A percentile compares a stretch with the other conserved stretches of the same genome.
phyloP scores from a whole-genome alignment of 2,113 vertebrate genomes.

The Otocyon megalotis region DNA sequence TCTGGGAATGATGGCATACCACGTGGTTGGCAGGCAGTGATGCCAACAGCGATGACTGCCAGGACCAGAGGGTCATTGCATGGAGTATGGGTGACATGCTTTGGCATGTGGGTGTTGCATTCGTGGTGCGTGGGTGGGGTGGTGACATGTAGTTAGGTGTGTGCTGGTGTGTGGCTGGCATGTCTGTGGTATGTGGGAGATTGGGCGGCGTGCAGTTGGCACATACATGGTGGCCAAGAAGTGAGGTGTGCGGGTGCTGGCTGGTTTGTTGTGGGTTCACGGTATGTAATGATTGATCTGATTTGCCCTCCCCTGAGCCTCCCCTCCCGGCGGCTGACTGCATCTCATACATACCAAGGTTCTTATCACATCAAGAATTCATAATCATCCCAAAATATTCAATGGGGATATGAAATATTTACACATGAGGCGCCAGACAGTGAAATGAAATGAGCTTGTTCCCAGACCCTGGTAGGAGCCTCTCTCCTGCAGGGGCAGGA shows the following conservation, averaged over 20 bases:
- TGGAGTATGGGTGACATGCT: neutral
- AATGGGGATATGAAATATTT: constrained; percentile 91
- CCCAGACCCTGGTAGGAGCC: constrained; percentile 50
- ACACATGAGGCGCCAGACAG: constrained; percentile 84
- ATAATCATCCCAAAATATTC: constrained; percentile 90
- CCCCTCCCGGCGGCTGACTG: constrained; percentile 80
- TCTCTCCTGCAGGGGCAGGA: constrained; percentile 9
- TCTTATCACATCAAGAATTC: constrained; percentile 90
- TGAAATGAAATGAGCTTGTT: constrained; percentile 78
- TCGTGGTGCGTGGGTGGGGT: neutral
- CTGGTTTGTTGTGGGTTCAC: neutral
- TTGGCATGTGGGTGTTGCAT: neutral
- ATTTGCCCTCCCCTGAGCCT: constrained; percentile 78
- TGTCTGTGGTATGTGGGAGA: no score
- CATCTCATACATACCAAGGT: constrained; percentile 87
- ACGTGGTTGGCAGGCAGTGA: neutral
- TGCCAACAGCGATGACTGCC: accelerated
- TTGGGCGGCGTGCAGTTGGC: accelerated
- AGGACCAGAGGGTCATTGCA: neutral
- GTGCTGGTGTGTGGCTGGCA: neutral
- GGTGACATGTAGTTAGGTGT: neutral
- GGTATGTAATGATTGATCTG: constrained; percentile 57
- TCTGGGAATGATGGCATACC: neutral
- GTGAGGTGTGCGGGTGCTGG: neutral
- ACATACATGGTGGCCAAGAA: neutral